phyloP scores from a whole-genome alignment of 2,113 vertebrate genomes.

The Silurus asotus region DNA sequence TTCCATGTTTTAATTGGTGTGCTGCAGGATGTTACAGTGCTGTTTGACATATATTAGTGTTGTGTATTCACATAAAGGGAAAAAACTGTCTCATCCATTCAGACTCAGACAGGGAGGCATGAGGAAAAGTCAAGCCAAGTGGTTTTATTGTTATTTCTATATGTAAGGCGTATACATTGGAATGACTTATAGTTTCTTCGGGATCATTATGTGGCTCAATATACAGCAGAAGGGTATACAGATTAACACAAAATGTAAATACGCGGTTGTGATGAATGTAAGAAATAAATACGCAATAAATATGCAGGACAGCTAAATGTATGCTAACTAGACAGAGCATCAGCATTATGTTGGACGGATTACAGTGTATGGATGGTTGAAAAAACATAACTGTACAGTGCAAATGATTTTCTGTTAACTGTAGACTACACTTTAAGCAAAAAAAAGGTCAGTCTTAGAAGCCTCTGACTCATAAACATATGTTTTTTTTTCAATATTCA shows the following conservation, averaged over 20 bases:
- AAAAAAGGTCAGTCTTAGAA: background rate
- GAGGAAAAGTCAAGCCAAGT: background rate
- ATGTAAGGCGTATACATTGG: background rate
- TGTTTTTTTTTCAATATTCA: conserved; percentile 27
- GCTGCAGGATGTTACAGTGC: conserved; percentile 21
- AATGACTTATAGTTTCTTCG: background rate
- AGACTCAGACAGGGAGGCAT: background rate
- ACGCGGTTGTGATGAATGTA: no score
- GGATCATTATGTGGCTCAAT: background rate
- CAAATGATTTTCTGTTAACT: background rate
- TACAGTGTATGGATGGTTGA: background rate
- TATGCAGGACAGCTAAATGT: background rate
- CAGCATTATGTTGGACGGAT: background rate
- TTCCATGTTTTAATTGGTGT: conserved; percentile 42
- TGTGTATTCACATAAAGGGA: conserved; percentile 16
- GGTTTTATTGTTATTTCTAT: background rate
- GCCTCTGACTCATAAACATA: background rate
- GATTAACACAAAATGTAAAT: background rate
- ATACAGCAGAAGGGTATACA: background rate
- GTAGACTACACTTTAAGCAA: background rate
- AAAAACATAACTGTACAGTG: background rate
- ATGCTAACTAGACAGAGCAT: background rate
- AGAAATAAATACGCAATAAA: background rate
- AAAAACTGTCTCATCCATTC: conserved; percentile 19
- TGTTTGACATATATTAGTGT: conserved; percentile 17